These are phyloP conservation scores for Spheniscus humboldti DNA, from an alignment of 2,797 vertebrate species.

Conservation along the genomic window DNA sequence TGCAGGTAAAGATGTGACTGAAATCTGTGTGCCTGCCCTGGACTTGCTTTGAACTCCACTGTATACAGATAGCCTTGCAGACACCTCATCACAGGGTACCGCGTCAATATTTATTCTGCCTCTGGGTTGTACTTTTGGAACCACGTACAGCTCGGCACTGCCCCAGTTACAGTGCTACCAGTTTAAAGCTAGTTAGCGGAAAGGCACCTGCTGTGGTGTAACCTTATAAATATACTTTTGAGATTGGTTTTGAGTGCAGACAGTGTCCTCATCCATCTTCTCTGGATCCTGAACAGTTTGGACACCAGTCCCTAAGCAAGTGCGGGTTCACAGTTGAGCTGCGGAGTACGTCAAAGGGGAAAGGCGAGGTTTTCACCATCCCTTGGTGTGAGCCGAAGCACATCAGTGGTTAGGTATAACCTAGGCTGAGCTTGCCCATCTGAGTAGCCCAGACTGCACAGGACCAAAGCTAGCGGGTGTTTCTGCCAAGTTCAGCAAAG, in stretches of 20 bases:
- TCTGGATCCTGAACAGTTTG: not conserved
- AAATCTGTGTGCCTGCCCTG: not conserved
- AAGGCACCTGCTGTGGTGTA: not conserved
- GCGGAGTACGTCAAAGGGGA: not conserved
- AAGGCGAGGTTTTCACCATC: not conserved
- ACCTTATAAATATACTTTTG: not conserved
- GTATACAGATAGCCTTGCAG: not conserved
- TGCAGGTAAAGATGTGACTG: not conserved
- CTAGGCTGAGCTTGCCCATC: not conserved
- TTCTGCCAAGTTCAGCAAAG: not conserved
- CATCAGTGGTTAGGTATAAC: not conserved
- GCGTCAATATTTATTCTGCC: not conserved
- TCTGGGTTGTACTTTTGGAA: not conserved
- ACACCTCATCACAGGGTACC: not conserved
- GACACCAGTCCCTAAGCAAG: not conserved
- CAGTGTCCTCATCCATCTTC: not conserved
- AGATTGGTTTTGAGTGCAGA: too few species aligned
- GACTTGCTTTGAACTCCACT: not conserved
- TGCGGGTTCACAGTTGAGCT: not conserved
- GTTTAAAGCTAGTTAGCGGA: not conserved
- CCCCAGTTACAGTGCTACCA: not conserved
- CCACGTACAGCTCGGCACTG: fast-evolving
- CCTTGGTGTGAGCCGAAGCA: not conserved
- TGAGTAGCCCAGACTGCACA: not conserved
- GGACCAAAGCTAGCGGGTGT: not conserved